Percentiles rank a stretch among this genome's conserved stretches.
phyloP scores from a whole-genome alignment of 35 echinoderm and acorn worm genomes.

The Lytechinus pictus region DNA sequence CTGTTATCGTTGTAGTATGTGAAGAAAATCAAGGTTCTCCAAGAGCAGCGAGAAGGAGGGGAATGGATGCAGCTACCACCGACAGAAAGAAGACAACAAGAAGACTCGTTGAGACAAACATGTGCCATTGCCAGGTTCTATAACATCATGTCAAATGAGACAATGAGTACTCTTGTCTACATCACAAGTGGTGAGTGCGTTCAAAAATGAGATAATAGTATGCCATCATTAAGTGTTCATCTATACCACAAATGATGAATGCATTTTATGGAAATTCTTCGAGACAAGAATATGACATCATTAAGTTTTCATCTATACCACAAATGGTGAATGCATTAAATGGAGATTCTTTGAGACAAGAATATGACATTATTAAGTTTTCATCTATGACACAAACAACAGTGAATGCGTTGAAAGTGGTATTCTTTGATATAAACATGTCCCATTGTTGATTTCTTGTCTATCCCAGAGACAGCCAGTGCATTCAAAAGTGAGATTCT shows the following conservation, averaged over 20 bases:
- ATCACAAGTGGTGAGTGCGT: conserved; percentile 71
- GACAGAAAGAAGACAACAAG: conserved; percentile 70
- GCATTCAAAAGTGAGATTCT: no score
- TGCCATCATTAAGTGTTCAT: no score
- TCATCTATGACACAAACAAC: no score
- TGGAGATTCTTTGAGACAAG: neutral
- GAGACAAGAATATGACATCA: no score
- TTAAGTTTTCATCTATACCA: conserved; percentile 45
- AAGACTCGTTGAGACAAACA: conserved; percentile 58
- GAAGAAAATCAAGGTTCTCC: conserved; percentile 79
- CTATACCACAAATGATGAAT: no score
- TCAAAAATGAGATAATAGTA: neutral
- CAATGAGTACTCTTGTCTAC: conserved; percentile 73
- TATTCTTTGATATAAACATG: no score
- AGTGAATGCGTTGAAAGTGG: no score
- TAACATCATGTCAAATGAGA: conserved; percentile 93
- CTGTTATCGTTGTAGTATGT: no score
- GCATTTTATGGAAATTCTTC: no score
- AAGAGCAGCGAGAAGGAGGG: conserved; percentile 63
- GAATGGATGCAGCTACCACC: conserved; percentile 68
- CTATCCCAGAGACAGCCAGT: no score
- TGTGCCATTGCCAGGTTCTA: conserved; percentile 78
- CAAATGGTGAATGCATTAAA: conserved; percentile 59
- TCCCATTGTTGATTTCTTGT: no score
- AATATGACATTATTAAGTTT: no score